Evolutionary conservation across 2,797 vertebrate species (phyloP).

Genomic region (Acanthis flammea): DNA sequence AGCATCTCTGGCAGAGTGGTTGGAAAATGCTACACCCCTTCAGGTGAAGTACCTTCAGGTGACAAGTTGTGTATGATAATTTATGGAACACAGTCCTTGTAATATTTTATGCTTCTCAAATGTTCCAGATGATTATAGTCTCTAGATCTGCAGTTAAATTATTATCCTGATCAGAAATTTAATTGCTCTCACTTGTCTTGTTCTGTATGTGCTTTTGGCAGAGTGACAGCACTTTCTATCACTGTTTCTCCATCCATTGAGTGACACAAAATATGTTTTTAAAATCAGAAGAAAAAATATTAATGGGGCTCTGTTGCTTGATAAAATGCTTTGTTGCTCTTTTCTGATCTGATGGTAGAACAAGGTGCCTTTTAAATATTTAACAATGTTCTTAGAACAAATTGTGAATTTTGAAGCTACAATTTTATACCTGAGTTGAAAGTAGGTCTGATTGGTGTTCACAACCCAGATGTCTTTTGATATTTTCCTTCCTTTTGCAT

Average conservation of each 20-base stretch:
- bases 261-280: conserved; percentile 15
- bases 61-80: background rate
- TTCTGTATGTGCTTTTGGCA: conserved; percentile 37
- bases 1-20: background rate
- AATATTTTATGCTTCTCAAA: conserved; percentile 35
- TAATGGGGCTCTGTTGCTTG: background rate
- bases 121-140: conserved; percentile 46
- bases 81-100: background rate
- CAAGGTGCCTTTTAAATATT: conserved; percentile 23
- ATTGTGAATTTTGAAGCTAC: conserved; percentile 9
- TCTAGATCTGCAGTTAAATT: conserved; percentile 55
- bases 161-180: conserved; percentile 59
- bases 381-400: background rate
- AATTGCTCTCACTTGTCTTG: conserved; percentile 64
- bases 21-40: background rate
- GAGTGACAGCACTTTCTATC: conserved; percentile 31
- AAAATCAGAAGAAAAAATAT: conserved; percentile 26
- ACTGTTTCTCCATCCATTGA: background rate
- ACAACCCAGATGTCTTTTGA: background rate
- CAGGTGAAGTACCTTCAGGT: background rate
- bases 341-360: background rate
- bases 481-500: background rate
- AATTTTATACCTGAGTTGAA: background rate
- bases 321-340: conserved; percentile 6
- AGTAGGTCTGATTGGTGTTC: background rate